phyloP scores from a whole-genome alignment of 1,140 invertebrate species.

The Drosophila trapezifrons region DNA sequence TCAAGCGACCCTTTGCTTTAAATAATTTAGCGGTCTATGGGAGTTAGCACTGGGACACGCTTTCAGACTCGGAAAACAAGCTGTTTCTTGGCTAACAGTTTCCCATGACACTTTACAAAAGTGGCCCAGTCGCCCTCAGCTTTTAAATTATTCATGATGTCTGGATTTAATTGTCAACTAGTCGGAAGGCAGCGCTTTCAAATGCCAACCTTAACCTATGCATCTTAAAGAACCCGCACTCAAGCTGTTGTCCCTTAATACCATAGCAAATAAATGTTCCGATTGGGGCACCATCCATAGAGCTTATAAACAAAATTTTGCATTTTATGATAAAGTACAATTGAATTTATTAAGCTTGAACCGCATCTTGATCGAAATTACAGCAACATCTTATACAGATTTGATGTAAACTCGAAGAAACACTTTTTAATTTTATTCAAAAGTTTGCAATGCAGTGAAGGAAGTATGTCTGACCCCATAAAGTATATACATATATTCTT shows the following conservation, averaged over 20 bases:
- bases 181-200: conserved; percentile 8
- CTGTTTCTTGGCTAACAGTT: not conserved
- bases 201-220: conserved; percentile 24
- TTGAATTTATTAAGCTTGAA: too few species aligned
- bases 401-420: too few species aligned
- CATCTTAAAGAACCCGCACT: conserved; percentile 14
- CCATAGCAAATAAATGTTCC: not conserved
- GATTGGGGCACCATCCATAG: too few species aligned
- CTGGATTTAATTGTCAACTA: conserved; percentile 44
- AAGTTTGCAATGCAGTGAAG: too few species aligned
- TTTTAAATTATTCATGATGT: conserved; percentile 60
- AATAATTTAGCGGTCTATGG: conserved; percentile 3
- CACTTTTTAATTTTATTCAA: too few species aligned
- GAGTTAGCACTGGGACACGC: not conserved
- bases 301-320: too few species aligned
- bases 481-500: too few species aligned
- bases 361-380: too few species aligned
- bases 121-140: conserved; percentile 30
- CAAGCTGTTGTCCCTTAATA: not conserved
- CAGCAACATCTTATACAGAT: too few species aligned
- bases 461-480: too few species aligned
- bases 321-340: too few species aligned
- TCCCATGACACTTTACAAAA: conserved; percentile 7
- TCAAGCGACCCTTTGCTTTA: not conserved
- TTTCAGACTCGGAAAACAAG: not conserved